Evolutionary conservation across 1,140 invertebrate genomes (phyloP).

Genomic region (Triops cancriformis): DNA sequence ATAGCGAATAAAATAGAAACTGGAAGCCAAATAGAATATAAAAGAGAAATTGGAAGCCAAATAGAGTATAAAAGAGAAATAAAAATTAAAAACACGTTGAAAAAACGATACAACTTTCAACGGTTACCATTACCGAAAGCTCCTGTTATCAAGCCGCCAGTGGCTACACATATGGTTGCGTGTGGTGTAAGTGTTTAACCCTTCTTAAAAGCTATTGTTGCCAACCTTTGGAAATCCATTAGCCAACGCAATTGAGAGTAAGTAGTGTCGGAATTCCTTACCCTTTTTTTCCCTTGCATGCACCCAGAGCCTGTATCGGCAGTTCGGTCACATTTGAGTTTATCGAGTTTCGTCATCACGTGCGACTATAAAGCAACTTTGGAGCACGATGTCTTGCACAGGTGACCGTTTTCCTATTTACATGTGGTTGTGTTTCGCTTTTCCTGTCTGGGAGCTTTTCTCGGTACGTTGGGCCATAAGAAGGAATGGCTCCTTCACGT

Average conservation of each 20-base stretch:
- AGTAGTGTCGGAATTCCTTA: neutral
- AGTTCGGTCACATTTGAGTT: neutral
- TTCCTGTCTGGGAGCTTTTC: neutral
- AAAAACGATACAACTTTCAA: slow-evolving; percentile 14
- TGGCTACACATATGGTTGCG: neutral
- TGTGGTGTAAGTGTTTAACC: neutral
- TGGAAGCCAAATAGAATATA: neutral
- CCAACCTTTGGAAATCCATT: too few species aligned
- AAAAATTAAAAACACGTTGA: neutral
- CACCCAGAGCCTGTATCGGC: neutral
- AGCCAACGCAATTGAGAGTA: too few species aligned
- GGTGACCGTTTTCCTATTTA: neutral
- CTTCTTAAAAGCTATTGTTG: too few species aligned
- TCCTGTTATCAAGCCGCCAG: slow-evolving; percentile 18
- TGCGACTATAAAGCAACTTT: neutral
- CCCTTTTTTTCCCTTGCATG: neutral
- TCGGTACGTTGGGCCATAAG: too few species aligned
- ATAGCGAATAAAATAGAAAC: neutral
- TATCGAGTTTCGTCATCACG: neutral
- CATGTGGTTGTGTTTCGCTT: neutral
- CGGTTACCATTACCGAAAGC: neutral
- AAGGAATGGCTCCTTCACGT: too few species aligned
- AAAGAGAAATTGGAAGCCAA: neutral
- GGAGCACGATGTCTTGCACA: neutral
- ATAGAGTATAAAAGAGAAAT: neutral